phyloP scores from a whole-genome alignment of 1,140 invertebrate genomes.

The Himalopsyche phryganea region DNA sequence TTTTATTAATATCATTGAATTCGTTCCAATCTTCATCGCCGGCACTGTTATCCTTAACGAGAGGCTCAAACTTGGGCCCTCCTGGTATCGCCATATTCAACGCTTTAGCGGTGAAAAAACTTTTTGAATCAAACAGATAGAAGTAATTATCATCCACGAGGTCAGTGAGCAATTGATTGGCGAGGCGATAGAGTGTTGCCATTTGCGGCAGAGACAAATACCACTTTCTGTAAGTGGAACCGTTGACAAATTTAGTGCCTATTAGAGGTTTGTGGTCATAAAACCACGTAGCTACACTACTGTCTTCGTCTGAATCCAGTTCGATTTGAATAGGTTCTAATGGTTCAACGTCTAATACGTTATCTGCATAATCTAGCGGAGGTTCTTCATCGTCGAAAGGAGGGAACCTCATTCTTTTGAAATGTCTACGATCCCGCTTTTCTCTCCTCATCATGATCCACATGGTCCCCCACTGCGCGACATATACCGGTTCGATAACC shows the following conservation, averaged over 20 bases:
- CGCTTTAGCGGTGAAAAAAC: constrained; percentile 99
- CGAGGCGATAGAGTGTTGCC: constrained; percentile 94
- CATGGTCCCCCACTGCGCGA: constrained; percentile 99
- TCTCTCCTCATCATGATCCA: constrained; percentile 99
- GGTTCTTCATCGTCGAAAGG: constrained; percentile 99
- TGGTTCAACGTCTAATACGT: constrained; percentile 98
- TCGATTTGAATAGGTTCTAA: constrained; percentile 99
- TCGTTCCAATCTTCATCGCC: constrained; percentile 99
- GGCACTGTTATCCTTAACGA: constrained; percentile 96
- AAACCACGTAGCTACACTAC: constrained; percentile 89
- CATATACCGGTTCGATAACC: constrained; percentile 98
- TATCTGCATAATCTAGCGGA: constrained; percentile 98
- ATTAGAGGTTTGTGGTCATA: constrained; percentile 97
- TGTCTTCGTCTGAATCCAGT: constrained; percentile 94
- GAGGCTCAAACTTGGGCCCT: constrained; percentile 98
- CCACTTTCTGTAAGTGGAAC: constrained; percentile 95
- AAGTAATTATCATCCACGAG: constrained; percentile 99
- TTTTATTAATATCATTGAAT: constrained; percentile 99
- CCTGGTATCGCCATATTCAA: constrained; percentile 99
- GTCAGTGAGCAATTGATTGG: constrained; percentile 98
- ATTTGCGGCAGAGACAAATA: constrained; percentile 93
- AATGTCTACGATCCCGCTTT: constrained; percentile 97
- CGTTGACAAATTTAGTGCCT: constrained; percentile 92
- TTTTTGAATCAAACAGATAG: constrained; percentile 98
- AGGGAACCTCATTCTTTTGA: constrained; percentile 99